phyloP scores from a whole-genome alignment of 2,113 vertebrate genomes.

The Rhinichthys klamathensis region DNA sequence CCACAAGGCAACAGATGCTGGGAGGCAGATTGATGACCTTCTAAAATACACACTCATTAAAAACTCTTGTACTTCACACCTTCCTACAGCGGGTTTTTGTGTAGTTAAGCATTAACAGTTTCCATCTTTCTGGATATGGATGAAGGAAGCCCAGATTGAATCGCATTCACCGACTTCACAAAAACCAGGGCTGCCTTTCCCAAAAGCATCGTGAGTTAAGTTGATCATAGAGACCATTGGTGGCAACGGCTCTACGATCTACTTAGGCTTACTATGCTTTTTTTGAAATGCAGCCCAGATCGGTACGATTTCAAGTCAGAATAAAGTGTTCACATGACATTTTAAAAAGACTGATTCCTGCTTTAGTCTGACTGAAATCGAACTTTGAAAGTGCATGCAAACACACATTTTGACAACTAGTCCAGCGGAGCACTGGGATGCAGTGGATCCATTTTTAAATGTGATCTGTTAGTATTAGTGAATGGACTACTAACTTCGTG shows the following conservation, averaged over 20 bases:
- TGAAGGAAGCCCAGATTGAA: background rate
- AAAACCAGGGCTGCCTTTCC: background rate
- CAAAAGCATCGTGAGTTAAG: too few species aligned
- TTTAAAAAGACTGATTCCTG: background rate
- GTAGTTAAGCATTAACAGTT: background rate
- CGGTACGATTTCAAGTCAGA: background rate
- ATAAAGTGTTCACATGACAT: background rate
- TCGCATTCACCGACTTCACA: background rate
- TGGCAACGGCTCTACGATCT: too few species aligned
- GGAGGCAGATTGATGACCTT: conserved; percentile 13
- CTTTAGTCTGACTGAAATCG: background rate
- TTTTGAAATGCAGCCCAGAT: background rate
- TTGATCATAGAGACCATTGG: too few species aligned
- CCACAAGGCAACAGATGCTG: conserved; percentile 25
- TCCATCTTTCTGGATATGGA: background rate
- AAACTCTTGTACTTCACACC: conserved; percentile 8
- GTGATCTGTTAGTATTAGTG: background rate
- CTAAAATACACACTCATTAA: conserved; percentile 10
- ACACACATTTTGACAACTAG: background rate
- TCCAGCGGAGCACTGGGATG: background rate
- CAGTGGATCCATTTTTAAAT: too few species aligned
- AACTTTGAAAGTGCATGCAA: background rate
- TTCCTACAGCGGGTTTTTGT: background rate
- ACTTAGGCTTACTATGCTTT: too few species aligned
- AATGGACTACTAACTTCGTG: too few species aligned